Base-by-base conservation (phyloP, 1,140 invertebrate species). In the Ostrea denselamellosa region DNA sequence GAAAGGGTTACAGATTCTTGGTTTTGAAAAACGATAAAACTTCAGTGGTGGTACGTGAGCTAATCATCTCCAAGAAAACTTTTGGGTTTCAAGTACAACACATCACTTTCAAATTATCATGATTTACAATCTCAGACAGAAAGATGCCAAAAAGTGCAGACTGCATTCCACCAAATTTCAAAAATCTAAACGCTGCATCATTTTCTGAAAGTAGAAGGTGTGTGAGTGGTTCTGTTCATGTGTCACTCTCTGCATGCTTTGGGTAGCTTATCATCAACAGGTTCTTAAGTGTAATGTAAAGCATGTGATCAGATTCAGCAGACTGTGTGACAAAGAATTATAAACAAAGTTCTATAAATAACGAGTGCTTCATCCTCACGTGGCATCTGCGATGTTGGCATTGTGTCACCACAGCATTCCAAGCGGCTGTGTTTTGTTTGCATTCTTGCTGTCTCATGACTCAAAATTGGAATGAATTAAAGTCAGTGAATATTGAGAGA, bases 21-120 rank as follows among this genome's bases (percentile, higher is more conserved):
- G 9, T 77, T 77, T 77, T 17, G 10, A 28, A 25, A 77, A 77
- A 77, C 12, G 68, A 77, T 77, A 77, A 77, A 77, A 77, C 68
- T 77, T 77, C 68, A 77, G 68, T 22, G 68, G 68, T 34, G 68
- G 68, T 34, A 25, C 25, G 68, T 77, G 68, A 8, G 68, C 68
- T 25, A 28, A 25, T 28, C 22, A 34, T 28, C 14, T 34, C 25
- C 28, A 25, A 77, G 25, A 77, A 12, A 28, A 28, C 22, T 25
- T 25, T 77, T 28, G 25, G 14, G 28, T 77, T 77, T 77, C 68
- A 77, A 77, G 68, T 77, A 28, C 28, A 28, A 12, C 28, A 77
- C 68, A 77, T 77, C 28, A 28, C 68, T 77, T 77, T 77, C 28
- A 77, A 77, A 77, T 77, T 77, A 77, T 77, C 68, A 77, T 77